These are phyloP conservation scores for Phlogophora meticulosa DNA, from an alignment of 2,888 invertebrate species.

Conservation along the genomic window DNA sequence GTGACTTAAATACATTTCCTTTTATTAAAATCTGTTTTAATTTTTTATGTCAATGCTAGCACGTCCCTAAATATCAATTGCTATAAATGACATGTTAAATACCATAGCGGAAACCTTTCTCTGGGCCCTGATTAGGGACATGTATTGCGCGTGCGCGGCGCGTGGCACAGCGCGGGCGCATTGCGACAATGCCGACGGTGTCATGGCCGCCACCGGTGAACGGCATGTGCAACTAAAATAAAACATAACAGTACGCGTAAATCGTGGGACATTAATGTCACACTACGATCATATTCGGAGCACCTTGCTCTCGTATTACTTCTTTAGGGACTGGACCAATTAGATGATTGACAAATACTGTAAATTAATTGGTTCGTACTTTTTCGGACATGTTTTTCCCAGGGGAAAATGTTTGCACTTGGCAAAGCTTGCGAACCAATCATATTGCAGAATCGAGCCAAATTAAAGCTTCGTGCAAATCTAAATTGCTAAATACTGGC, in stretches of 20 bases:
- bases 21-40: too few relatives aligned
- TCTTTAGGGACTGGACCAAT: slow-evolving; percentile 44
- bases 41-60: neutral
- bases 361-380: slow-evolving; percentile 29
- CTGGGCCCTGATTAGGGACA: slow-evolving; percentile 53
- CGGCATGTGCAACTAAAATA: slow-evolving; percentile 73
- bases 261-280: slow-evolving; percentile 69
- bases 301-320: slow-evolving; percentile 51
- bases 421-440: neutral
- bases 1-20: too few relatives aligned
- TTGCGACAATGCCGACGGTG: slow-evolving; percentile 86
- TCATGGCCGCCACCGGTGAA: slow-evolving; percentile 86
- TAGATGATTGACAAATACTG: slow-evolving; percentile 33
- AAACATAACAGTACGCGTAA: slow-evolving; percentile 71
- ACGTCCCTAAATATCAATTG: slow-evolving; percentile 3
- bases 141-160: slow-evolving; percentile 37
- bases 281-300: slow-evolving; percentile 60
- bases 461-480: slow-evolving; percentile 37
- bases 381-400: neutral
- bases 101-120: slow-evolving; percentile 59
- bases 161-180: slow-evolving; percentile 62
- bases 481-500: slow-evolving; percentile 16
- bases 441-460: slow-evolving; percentile 6
- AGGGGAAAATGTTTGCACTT: neutral
- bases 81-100: slow-evolving; percentile 39